phyloP scores from a whole-genome alignment of 2,113 vertebrate species.

The Entomyzon cyanotis region DNA sequence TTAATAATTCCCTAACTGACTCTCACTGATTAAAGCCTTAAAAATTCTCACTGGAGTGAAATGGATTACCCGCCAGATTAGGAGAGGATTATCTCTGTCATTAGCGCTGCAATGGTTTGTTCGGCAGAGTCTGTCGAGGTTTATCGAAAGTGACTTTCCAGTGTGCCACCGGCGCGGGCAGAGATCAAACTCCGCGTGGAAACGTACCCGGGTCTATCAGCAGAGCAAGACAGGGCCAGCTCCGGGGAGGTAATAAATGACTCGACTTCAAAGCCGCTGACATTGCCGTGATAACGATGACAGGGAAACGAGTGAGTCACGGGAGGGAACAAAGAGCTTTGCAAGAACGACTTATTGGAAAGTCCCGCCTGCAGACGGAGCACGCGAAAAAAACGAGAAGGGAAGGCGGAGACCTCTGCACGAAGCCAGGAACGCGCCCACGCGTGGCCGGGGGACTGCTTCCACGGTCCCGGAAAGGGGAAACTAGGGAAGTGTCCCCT shows the following conservation, averaged over 20 bases:
- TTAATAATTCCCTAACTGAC: constrained; percentile 46
- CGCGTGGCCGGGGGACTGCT: neutral
- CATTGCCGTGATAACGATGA: constrained; percentile 48
- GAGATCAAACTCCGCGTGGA: constrained; percentile 38
- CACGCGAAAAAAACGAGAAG: neutral
- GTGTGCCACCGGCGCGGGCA: neutral
- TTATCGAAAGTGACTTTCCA: constrained; percentile 55
- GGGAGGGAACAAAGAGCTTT: constrained; percentile 58
- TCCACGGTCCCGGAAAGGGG: neutral
- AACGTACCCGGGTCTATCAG: constrained; percentile 18
- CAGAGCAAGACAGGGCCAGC: constrained; percentile 19
- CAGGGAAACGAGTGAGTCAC: constrained; percentile 14
- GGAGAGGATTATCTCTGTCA: constrained; percentile 50
- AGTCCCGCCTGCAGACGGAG: neutral
- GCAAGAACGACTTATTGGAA: neutral
- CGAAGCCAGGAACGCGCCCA: neutral
- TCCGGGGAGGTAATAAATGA: constrained; percentile 58
- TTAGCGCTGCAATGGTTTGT: constrained; percentile 25
- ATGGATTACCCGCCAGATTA: constrained; percentile 55
- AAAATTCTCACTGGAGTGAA: constrained; percentile 46
- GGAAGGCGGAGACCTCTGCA: neutral
- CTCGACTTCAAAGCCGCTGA: constrained; percentile 63
- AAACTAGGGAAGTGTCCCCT: neutral
- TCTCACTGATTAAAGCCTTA: constrained; percentile 55
- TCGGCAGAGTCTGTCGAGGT: neutral